Evolutionary conservation across 37 sponge, comb jelly and placozoan genomes (phyloP), one percentile per base, ranked within the genome.

Genomic region (Cladorhizidae sp.): DNA sequence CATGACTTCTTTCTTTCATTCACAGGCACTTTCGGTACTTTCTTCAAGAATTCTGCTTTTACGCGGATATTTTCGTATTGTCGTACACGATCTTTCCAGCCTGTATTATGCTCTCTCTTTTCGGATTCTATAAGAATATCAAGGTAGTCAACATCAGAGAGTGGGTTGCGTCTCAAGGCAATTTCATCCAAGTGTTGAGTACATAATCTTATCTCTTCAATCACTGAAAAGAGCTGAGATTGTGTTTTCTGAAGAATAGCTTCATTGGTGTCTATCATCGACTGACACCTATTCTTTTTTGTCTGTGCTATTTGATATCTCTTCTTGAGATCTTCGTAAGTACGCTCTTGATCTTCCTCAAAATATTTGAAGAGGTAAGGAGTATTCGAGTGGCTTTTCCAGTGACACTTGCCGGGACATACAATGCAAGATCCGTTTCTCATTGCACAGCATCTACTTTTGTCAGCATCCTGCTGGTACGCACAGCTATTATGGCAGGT

Each of bases 51-150:
- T n/a, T n/a, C n/a, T n/a, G n/a, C n/a, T n/a, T n/a, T n/a, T n/a
- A n/a, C n/a, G n/a, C n/a, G n/a, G n/a, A n/a, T n/a, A n/a, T n/a
- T n/a, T n/a, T n/a, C n/a, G n/a, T n/a, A n/a, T n/a, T n/a, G n/a
- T n/a, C n/a, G n/a, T n/a, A 87, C 58, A 38, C 93, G 85, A n/a
- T 82, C 70, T 20, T 62, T 20, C 29, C 26, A 92, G 0, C 93
- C 93, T 29, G 78, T 82, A 23, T 75, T 76, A 23, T 38, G 64
- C 23, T 88, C 57, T 20, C 67, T 56, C 57, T 85, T 82, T 45
- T 93, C 93, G 0, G 89, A 86, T 33, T 89, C 67, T 17, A 93
- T 88, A 39, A 93, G 74, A 33, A 93, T 72, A 28, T 93, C 83
- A 78, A 93, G 88, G 72, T 93, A 93, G 14, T 89, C 83, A 3